A percentile compares a stretch with the other conserved stretches of the same genome.
Conservation (phyloP, 1,140 invertebrate species). For the Magallana gigas region DNA sequence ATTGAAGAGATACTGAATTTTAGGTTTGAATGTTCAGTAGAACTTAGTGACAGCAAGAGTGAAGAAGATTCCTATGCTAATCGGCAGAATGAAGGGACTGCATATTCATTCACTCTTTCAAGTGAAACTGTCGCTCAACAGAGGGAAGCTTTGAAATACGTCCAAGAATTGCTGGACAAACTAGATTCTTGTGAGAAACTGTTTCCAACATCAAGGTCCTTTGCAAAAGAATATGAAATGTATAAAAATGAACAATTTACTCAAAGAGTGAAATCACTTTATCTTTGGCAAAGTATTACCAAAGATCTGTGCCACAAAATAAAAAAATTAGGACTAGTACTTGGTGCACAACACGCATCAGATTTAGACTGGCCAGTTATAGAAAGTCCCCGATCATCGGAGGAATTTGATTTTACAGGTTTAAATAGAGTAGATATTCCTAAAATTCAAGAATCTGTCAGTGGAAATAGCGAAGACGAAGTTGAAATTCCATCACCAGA, state of each 20-base stretch:
- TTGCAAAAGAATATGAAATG: slow-evolving; percentile 86
- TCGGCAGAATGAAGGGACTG: neutral
- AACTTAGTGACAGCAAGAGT: slow-evolving; percentile 29
- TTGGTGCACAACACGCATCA: slow-evolving; percentile 81
- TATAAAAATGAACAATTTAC: slow-evolving; percentile 86
- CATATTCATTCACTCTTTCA: slow-evolving; percentile 42
- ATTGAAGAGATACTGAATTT: slow-evolving; percentile 89
- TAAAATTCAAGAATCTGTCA: slow-evolving; percentile 62
- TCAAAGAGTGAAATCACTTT: slow-evolving; percentile 87
- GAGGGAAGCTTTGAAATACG: slow-evolving; percentile 85
- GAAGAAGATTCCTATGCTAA: slow-evolving; percentile 18
- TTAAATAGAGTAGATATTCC: slow-evolving; percentile 62
- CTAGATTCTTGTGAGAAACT: slow-evolving; percentile 88
- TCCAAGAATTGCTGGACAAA: slow-evolving; percentile 85
- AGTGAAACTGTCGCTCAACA: slow-evolving; percentile 58
- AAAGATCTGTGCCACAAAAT: slow-evolving; percentile 90
- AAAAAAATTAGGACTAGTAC: slow-evolving; percentile 87
- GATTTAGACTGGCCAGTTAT: slow-evolving; percentile 78
- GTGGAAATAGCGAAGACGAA: slow-evolving; percentile 52
- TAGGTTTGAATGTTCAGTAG: slow-evolving; percentile 79
- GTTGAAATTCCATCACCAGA: slow-evolving; percentile 22
- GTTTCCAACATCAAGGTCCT: slow-evolving; percentile 90
- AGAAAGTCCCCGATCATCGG: slow-evolving; percentile 58
- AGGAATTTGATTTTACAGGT: slow-evolving; percentile 35
- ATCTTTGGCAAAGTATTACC: slow-evolving; percentile 94